Evolutionary conservation across 2,113 vertebrate species (phyloP), one percentile per base, ranked within the genome.

Genomic region (Lates calcarifer): DNA sequence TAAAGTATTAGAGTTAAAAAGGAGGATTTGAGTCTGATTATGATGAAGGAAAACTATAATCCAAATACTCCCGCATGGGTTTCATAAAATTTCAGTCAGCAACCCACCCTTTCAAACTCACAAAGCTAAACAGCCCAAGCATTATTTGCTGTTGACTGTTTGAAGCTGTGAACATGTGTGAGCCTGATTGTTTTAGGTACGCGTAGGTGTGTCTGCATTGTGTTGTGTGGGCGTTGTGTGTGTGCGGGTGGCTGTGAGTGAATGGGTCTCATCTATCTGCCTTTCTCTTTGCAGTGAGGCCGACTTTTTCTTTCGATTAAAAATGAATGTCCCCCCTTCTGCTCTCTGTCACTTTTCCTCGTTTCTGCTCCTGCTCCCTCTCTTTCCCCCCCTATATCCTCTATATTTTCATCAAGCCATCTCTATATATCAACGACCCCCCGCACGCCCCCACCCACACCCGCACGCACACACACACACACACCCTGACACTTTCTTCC

Each of bases 1-100:
- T 90, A 92, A 91, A 91, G 90, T 83, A 87, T 93, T 92, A 92
- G 74, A 87, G 81, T 88, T 92, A 82, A 89, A 94, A 85, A 74
- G 87, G 81, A 86, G 88, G 89, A 91, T 91, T 92, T 89, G 70
- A 70, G 85, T 66, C 70, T 86, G 87, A 90, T 92, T 90, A 87
- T 66, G 77, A 89, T 85, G 75, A 88, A 85, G 81, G 82, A 70
- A 86, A 84, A 89, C 58, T 83, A 79, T 89, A 88, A 91, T 91
- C 85, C 89, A 87, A 89, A 85, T 63, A 77, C 57, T 87, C 81
- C 77, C 77, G 65, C 10, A 12, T 61, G 84, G 84, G 71, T 67
- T 87, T 89, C 12, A 49, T 79, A 63, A 64, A 47, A 78, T 45
- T 41, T 77, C 28, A 61, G 26, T 47, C 37, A 71, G 63, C 58